Evolutionary conservation across 2,113 vertebrate genomes (phyloP).

Genomic region (Tinamus guttatus): DNA sequence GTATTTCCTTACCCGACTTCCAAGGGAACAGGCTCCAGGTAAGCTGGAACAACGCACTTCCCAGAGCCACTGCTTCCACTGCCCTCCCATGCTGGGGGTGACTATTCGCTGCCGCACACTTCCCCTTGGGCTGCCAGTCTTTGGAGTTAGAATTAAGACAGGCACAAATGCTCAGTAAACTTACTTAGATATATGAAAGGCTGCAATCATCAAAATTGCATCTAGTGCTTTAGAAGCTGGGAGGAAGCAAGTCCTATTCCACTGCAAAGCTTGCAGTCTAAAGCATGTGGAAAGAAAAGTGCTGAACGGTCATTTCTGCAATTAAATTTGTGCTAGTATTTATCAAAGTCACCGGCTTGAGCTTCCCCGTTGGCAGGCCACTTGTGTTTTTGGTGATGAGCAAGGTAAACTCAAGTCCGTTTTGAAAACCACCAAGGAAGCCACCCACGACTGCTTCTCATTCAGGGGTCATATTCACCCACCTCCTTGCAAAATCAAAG

Average conservation of each 20-base stretch:
- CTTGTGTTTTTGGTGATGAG: not conserved
- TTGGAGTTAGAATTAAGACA: constrained; percentile 49
- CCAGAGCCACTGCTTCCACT: constrained; percentile 59
- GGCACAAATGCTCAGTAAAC: constrained; percentile 11
- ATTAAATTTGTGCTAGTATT: not conserved
- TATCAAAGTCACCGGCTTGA: not conserved
- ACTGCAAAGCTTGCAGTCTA: not conserved
- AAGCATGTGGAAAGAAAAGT: not conserved
- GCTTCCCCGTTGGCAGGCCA: not conserved
- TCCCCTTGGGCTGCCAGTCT: constrained; percentile 37
- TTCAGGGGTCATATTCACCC: not conserved
- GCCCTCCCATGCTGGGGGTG: constrained; percentile 56
- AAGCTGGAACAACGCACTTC: constrained; percentile 45
- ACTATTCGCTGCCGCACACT: constrained; percentile 68
- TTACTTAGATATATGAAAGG: not conserved
- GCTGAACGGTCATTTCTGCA: not conserved
- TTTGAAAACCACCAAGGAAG: not conserved
- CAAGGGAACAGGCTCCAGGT: constrained; percentile 36
- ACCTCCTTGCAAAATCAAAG: not conserved
- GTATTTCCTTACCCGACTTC: not conserved
- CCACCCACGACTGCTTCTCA: not conserved
- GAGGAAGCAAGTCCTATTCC: not conserved
- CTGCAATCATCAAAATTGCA: not conserved
- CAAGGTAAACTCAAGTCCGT: not conserved
- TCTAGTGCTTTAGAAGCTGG: not conserved